Percentiles rank a stretch among this genome's conserved stretches.
These are phyloP conservation scores for Dendrophyllia cribrosa DNA, from an alignment of 64 coral and sea anemone genomes.

Conservation along the genomic window DNA sequence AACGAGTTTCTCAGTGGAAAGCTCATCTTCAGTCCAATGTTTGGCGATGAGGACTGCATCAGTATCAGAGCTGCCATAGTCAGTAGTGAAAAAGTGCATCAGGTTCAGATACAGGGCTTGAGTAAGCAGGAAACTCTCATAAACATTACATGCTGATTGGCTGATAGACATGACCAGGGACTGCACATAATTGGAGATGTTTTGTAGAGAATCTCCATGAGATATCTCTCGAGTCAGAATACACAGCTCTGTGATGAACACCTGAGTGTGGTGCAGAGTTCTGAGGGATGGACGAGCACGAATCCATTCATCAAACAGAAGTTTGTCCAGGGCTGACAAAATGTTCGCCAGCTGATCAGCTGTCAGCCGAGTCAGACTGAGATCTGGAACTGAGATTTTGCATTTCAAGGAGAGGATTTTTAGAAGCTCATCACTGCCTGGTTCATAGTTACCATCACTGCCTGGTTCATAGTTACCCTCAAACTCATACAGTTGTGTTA, in stretches of 20 bases:
- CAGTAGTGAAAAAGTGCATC: background rate
- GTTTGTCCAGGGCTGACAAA: slow-evolving; percentile 1
- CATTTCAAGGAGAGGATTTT: background rate
- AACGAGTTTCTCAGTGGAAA: background rate
- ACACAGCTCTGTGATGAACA: slow-evolving; percentile 1
- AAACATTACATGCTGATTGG: slow-evolving; percentile 20
- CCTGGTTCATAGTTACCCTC: background rate
- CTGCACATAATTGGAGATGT: slow-evolving; percentile 3
- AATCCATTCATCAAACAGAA: slow-evolving; percentile 17
- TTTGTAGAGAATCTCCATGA: background rate
- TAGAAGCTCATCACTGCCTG: background rate
- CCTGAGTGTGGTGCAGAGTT: slow-evolving; percentile 3
- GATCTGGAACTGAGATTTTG: background rate
- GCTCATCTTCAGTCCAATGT: background rate
- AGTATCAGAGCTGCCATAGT: background rate
- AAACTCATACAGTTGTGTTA: background rate
- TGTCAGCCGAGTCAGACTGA: background rate
- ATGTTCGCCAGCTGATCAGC: background rate
- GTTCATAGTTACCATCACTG: background rate
- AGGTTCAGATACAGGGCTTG: slow-evolving; percentile 5
- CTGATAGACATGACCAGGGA: slow-evolving; percentile 3
- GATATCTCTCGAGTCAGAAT: background rate
- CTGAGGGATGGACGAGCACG: background rate
- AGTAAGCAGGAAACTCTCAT: background rate
- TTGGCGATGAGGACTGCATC: background rate